Evolutionary conservation across 2,113 vertebrate genomes (phyloP).

Genomic region (Onychostruthus taczanowskii): DNA sequence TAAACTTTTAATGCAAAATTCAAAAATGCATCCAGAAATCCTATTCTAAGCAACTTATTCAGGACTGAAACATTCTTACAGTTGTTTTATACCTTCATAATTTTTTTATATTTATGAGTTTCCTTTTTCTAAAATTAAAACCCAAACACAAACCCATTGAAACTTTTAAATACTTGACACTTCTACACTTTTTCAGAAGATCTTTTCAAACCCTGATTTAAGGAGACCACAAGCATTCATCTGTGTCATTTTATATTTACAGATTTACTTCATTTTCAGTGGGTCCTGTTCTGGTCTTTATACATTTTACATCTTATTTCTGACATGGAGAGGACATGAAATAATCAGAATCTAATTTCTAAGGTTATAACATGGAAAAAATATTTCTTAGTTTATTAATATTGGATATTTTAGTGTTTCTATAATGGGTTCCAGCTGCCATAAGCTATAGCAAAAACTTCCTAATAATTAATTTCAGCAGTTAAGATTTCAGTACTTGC

Average conservation of each 20-base stretch:
- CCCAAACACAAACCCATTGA: accelerated
- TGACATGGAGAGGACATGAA: background rate
- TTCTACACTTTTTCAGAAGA: background rate
- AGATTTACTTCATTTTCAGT: background rate
- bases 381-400: background rate
- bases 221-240: background rate
- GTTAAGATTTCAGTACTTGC: background rate
- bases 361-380: background rate
- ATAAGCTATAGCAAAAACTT: background rate
- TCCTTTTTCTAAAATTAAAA: background rate
- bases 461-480: background rate
- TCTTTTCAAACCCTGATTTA: background rate
- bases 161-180: background rate
- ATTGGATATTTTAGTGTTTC: background rate
- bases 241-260: background rate
- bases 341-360: background rate
- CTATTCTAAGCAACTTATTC: background rate
- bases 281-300: background rate
- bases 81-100: background rate
- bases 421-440: background rate
- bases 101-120: background rate
- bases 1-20: background rate
- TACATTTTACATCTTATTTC: background rate
- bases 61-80: background rate
- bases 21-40: background rate